A percentile compares a stretch with the other conserved stretches of the same genome.
phyloP scores from a whole-genome alignment of 1,140 invertebrate species.

The Drosophila neocordata region DNA sequence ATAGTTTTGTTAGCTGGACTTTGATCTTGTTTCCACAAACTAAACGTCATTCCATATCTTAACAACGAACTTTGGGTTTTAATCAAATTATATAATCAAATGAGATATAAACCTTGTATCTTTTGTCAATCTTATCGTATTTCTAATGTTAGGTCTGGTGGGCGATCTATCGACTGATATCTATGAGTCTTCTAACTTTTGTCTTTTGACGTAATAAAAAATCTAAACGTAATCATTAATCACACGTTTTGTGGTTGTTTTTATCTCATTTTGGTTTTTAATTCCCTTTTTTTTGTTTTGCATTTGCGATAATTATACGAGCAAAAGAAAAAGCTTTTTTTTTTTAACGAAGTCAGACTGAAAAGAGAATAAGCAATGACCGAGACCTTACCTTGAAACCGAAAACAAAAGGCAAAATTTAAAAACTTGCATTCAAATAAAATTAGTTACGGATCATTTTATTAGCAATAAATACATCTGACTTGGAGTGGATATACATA shows the following conservation, averaged over 20 bases:
- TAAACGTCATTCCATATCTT: not conserved
- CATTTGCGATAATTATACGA: conserved; percentile 72
- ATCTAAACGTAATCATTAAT: conserved; percentile 67
- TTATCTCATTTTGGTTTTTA: not conserved
- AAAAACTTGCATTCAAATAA: conserved; percentile 13
- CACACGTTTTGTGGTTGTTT: conserved; percentile 38
- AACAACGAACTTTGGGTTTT: not conserved
- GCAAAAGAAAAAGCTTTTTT: conserved; percentile 17
- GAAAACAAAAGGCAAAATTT: conserved; percentile 41
- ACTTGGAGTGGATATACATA: not conserved
- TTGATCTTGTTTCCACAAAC: not conserved
- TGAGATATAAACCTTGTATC: not conserved
- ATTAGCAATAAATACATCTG: not conserved
- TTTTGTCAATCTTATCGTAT: not conserved
- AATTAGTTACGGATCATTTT: conserved; percentile 14
- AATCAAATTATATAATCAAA: not conserved
- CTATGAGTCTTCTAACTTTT: not conserved
- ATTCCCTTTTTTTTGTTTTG: conserved; percentile 41
- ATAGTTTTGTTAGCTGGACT: not conserved
- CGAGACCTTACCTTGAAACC: conserved; percentile 73
- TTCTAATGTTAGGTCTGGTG: not conserved
- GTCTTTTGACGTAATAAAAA: conserved; percentile 27
- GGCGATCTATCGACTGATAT: not conserved
- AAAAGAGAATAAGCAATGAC: conserved; percentile 59
- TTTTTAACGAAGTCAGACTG: conserved; percentile 33